phyloP scores from a whole-genome alignment of 2,113 vertebrate genomes.

The Salvator merianae region DNA sequence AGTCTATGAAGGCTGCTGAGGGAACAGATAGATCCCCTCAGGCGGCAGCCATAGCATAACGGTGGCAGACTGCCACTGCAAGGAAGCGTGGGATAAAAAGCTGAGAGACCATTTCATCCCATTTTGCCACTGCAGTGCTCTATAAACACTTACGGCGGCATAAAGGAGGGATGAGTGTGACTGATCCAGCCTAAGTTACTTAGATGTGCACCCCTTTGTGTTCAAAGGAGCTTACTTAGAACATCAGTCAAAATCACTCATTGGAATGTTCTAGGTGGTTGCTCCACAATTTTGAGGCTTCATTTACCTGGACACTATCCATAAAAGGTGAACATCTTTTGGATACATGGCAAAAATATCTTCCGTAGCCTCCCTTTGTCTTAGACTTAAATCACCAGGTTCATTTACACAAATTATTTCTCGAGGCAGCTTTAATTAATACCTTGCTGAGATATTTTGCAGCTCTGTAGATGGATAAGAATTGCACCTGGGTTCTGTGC shows the following conservation, averaged over 20 bases:
- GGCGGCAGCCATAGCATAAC: too few species aligned
- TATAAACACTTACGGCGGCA: too few species aligned
- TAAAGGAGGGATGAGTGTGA: too few species aligned
- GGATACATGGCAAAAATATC: neutral
- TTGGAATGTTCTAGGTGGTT: neutral
- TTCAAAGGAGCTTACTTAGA: neutral
- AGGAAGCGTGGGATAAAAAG: too few species aligned
- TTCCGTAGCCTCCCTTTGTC: neutral
- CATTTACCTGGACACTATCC: neutral
- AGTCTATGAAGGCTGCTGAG: too few species aligned
- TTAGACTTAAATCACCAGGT: conserved; percentile 27
- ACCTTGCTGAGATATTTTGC: conserved; percentile 57
- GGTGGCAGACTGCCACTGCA: too few species aligned
- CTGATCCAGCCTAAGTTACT: too few species aligned
- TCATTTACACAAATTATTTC: conserved; percentile 56
- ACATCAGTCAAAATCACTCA: neutral
- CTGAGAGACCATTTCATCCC: too few species aligned
- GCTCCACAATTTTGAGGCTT: neutral
- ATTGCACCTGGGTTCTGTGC: conserved; percentile 56
- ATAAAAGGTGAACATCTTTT: neutral
- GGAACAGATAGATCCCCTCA: too few species aligned
- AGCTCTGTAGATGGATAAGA: conserved; percentile 47
- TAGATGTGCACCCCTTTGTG: neutral
- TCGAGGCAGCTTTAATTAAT: conserved; percentile 40
- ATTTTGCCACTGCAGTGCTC: too few species aligned